Conservation (phyloP, 2,113 vertebrate genomes). For the Sinocyclocheilus maitianheensis region DNA sequence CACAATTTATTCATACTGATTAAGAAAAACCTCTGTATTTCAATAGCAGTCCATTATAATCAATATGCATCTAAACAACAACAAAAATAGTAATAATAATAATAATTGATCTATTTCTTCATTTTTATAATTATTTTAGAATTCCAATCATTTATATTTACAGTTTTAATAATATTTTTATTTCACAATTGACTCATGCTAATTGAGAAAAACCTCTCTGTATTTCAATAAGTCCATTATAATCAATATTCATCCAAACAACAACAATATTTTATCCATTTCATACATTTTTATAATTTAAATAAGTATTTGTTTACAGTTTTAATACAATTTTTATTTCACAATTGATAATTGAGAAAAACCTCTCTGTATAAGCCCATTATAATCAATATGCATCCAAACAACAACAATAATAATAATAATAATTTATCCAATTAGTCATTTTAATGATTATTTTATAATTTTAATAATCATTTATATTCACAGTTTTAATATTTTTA, state of each 20-base stretch:
- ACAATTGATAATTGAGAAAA: no score
- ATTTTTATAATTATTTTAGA: no score
- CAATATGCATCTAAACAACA: not conserved
- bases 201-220: not conserved
- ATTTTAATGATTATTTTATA: not conserved
- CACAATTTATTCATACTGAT: not conserved
- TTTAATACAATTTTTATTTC: not conserved
- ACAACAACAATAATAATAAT: no score
- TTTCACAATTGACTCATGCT: not conserved
- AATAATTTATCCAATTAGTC: no score
- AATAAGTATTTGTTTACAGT: no score
- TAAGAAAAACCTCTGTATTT: not conserved
- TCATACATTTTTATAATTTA: no score
- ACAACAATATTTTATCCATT: no score
- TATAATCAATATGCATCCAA: not conserved
- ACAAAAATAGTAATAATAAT: no score
- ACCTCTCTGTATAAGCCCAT: not conserved
- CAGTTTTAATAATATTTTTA: not conserved
- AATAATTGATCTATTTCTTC: no score
- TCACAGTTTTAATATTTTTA: not conserved
- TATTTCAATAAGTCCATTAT: not conserved
- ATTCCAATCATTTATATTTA: no score
- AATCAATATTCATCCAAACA: not conserved
- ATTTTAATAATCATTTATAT: not conserved
- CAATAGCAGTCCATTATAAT: not conserved